A percentile compares a stretch with the other conserved stretches of the same genome.
Evolutionary conservation across 2,113 vertebrate genomes (phyloP).

Genomic region (Etia nguti): DNA sequence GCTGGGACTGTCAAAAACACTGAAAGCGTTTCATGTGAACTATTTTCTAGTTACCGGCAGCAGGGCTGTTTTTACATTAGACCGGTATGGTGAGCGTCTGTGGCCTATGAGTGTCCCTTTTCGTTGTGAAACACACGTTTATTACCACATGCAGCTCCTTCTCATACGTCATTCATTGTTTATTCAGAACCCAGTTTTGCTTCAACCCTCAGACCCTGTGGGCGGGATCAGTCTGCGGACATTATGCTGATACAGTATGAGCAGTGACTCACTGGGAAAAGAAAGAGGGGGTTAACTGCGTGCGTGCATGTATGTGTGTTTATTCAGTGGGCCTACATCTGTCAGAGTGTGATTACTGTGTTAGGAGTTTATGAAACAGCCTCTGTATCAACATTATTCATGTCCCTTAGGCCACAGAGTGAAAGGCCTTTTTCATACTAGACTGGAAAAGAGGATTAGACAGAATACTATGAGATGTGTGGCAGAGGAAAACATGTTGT

Average conservation of each 20-base stretch:
- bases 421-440: slow-evolving; percentile 55
- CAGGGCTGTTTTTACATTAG: neutral
- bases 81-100: neutral
- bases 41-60: neutral
- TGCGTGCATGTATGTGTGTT: neutral
- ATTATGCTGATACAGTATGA: slow-evolving; percentile 46
- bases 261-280: slow-evolving; percentile 47
- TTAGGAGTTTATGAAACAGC: slow-evolving; percentile 61
- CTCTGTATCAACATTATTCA: slow-evolving; percentile 63
- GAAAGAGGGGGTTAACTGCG: slow-evolving; percentile 36
- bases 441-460: slow-evolving; percentile 57
- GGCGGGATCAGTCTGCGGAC: slow-evolving; percentile 61
- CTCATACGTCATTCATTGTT: slow-evolving; percentile 45
- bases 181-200: slow-evolving; percentile 39
- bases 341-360: slow-evolving; percentile 63
- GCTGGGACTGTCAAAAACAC: neutral
- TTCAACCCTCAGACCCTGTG: slow-evolving; percentile 33
- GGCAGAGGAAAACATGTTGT: slow-evolving; percentile 23
- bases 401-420: slow-evolving; percentile 54
- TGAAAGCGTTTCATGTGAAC: neutral
- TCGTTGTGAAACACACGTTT: slow-evolving; percentile 14
- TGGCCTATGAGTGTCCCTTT: neutral
- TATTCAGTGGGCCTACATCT: slow-evolving; percentile 44
- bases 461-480: slow-evolving; percentile 38
- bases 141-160: slow-evolving; percentile 3